Conservation (phyloP, 2,797 vertebrate species). For the Denticeps clupeoides region DNA sequence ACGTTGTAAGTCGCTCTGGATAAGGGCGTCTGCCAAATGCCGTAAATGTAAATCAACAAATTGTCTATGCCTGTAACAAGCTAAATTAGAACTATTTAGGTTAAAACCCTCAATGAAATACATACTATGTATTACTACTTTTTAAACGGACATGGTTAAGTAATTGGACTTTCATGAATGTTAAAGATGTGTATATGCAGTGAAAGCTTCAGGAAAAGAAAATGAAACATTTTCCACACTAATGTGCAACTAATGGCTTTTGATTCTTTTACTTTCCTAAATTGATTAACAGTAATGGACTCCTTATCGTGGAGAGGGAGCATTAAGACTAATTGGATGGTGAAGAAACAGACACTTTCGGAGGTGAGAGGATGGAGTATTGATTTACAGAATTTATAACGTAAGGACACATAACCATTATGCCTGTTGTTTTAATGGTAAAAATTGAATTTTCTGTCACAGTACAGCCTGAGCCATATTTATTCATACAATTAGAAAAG, state of each 20-base stretch:
- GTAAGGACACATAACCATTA: neutral
- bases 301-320: constrained; percentile 30
- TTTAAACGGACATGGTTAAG: neutral
- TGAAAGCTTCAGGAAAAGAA: neutral
- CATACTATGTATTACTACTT: constrained; percentile 4
- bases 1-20: too few species aligned
- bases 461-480: too few species aligned
- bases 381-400: constrained; percentile 4
- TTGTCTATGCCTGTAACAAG: too few species aligned
- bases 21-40: too few species aligned
- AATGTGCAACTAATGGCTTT: constrained; percentile 41
- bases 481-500: too few species aligned
- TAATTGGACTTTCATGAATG: neutral
- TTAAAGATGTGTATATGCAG: neutral
- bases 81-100: too few species aligned
- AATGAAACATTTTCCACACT: constrained; percentile 16
- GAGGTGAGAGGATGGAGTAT: neutral
- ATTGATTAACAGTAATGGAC: constrained; percentile 45
- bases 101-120: constrained; percentile 11
- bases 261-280: constrained; percentile 40
- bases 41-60: too few species aligned
- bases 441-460: neutral
- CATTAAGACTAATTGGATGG: constrained; percentile 30
- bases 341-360: constrained; percentile 22
- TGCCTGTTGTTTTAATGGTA: neutral